Evolutionary conservation across 2,113 vertebrate species (phyloP), one percentile per base, ranked within the genome.

Genomic region (Mystacornis crossleyi): DNA sequence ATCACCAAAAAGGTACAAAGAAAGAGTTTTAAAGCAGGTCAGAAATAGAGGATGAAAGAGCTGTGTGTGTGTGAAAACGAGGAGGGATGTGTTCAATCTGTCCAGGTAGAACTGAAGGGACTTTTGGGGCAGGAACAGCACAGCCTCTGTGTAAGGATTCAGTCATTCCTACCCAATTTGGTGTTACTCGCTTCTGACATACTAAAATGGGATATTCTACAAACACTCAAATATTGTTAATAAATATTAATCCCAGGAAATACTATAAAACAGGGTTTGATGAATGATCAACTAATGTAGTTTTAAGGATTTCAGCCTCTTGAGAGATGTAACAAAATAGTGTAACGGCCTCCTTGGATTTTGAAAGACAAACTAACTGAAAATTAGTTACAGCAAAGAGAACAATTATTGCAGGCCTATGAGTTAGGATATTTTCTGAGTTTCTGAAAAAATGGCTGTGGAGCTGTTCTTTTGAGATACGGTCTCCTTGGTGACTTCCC

Each of bases 161-260:
- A 2, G 21, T 61, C 13, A 6, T 47, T 57, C 38, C 12, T 67
- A 2, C n/a, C 18, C 4, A 3, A 4, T 31, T 3, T 23, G 14
- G 29, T 0, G 1, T 50, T 50, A 31, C 23, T 65, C 0, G 0
- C 12, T 86, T 38, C 18, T 43, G 31, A 25, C 0, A 1, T 14
- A 19, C 7, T 29, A 28, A 60, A 89, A 55, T 19, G 18, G 53
- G 61, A 81, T 67, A 34, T 11, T 12, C n/a, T 53, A 69, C 11
- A 42, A 53, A 38, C 18, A 24, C 12, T 38, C 24, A n/a, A 15
- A 34, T 31, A 45, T 42, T 85, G 29, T 58, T 72, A 43, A 67
- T 58, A 88, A 77, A 61, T 38, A 64, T 24, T 23, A 48, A 81
- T 65, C 11, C 15, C 12, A 3, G 18, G 28, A 71, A 62, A 67